Evolutionary conservation across 2,113 vertebrate species (phyloP), one percentile per base, ranked within the genome.

Genomic region (Xiphias gladius): DNA sequence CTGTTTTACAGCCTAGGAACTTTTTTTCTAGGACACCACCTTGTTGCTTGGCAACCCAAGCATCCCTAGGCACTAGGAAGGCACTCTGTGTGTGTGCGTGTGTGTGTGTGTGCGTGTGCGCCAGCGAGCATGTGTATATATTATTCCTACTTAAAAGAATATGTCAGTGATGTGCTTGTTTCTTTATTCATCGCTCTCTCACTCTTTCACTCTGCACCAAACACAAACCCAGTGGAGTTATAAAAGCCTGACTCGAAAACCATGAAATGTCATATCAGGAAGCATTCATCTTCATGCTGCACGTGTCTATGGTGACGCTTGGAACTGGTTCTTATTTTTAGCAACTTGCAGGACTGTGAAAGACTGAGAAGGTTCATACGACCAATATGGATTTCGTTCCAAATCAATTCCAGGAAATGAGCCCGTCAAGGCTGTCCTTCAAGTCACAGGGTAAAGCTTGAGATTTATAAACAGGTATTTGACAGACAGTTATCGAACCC

Each of bases 31-130:
- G 91, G 87, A 89, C 94, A 94, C 76, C 83, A 84, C 79, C 83
- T 89, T 91, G 94, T 96, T 96, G 94, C 94, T 80, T 90, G 89
- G 94, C 94, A 96, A 96, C 94, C 82, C 71, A 84, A 76, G 81
- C 85, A 89, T 95, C 92, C 92, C 92, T 37, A 59, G 86, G 88
- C 84, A 92, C 24, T 52, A 63, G 62, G 32, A 82, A 70, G 57
- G 39, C 68, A 83, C 30, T 73, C 26, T 73, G 30, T 30, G 75
- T 68, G 55, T 54, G 28, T 30, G 39, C n/a, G 43, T 64, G 62
- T 54, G 75, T 50, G 52, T 37, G 68, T 66, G 54, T 54, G 55
- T 22, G n/a, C 22, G 43, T 59, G 63, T 48, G 52, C 17, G 65
- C 30, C 19, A 68, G 79, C 43, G 81, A 48, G 73, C n/a, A 9